Conservation (phyloP, 2,888 invertebrate species). For the Pycnomerus fuliginosus region DNA sequence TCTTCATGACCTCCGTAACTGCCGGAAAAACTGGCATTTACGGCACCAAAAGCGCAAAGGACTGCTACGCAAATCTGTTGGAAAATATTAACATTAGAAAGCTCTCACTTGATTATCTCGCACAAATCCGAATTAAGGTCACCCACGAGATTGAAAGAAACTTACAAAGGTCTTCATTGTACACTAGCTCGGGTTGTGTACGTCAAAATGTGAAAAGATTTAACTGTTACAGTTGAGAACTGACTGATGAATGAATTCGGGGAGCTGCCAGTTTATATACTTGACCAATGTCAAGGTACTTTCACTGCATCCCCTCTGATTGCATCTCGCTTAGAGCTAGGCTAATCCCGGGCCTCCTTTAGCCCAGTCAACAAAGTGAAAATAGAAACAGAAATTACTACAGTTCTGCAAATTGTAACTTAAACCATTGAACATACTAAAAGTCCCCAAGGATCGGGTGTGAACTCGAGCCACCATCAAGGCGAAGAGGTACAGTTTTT, state of each 20-base stretch:
- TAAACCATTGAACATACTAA: no score
- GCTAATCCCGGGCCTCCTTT: background rate
- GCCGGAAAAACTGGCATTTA: slow-evolving; percentile 46
- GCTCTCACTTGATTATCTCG: slow-evolving; percentile 2
- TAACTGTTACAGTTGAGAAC: slow-evolving; percentile 29
- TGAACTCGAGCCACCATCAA: no score
- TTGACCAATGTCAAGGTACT: slow-evolving; percentile 37
- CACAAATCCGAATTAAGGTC: background rate
- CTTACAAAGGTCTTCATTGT: slow-evolving; percentile 51
- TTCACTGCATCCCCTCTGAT: slow-evolving; percentile 38
- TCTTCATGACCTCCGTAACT: slow-evolving; percentile 36
- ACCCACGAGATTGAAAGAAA: no score
- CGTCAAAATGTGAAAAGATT: slow-evolving; percentile 30
- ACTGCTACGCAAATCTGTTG: slow-evolving; percentile 44
- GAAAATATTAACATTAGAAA: slow-evolving; percentile 24
- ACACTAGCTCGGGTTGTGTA: slow-evolving; percentile 38
- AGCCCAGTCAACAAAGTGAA: background rate
- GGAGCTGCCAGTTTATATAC: slow-evolving; percentile 39
- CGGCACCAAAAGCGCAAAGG: slow-evolving; percentile 43
- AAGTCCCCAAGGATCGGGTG: no score
- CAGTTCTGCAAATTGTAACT: no score
- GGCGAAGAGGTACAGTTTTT: no score
- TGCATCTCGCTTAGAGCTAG: slow-evolving; percentile 1
- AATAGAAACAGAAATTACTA: background rate
- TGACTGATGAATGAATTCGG: slow-evolving; percentile 40